Percentiles rank a stretch among this genome's conserved stretches.
These are phyloP conservation scores for Heliconius congener DNA, from an alignment of 1,140 invertebrate species.

Conservation along the genomic window DNA sequence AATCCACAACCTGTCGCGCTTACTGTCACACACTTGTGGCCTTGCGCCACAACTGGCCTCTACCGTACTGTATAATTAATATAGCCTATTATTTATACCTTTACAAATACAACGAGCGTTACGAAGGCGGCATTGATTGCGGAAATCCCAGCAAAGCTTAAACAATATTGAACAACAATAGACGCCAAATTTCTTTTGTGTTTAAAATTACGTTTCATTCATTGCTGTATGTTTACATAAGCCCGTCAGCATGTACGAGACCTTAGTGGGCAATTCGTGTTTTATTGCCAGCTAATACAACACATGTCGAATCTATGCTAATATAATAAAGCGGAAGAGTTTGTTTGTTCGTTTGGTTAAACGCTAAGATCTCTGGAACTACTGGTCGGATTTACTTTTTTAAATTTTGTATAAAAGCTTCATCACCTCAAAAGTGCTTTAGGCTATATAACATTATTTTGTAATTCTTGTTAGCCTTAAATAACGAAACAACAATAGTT, in stretches of 20 bases:
- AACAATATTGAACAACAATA: conserved; percentile 12
- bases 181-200: conserved; percentile 17
- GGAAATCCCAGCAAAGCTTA: conserved; percentile 7
- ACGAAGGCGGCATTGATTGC: conserved; percentile 2
- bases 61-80: neutral
- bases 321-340: too few relatives aligned
- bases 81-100: neutral
- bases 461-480: too few relatives aligned
- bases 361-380: too few relatives aligned
- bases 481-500: too few relatives aligned
- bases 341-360: too few relatives aligned
- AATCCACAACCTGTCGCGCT: too few relatives aligned
- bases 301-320: conserved; percentile 30
- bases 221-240: conserved; percentile 17
- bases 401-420: too few relatives aligned
- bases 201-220: conserved; percentile 24
- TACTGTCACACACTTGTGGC: too few relatives aligned
- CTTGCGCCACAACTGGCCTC: too few relatives aligned
- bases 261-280: conserved; percentile 33
- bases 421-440: too few relatives aligned
- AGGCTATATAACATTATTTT: too few relatives aligned
- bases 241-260: conserved; percentile 15
- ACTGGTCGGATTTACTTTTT: too few relatives aligned
- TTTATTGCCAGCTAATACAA: conserved; percentile 39
- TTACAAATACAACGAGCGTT: neutral